phyloP scores from a whole-genome alignment of 2,797 vertebrate species.

The Myotis daubentonii region DNA sequence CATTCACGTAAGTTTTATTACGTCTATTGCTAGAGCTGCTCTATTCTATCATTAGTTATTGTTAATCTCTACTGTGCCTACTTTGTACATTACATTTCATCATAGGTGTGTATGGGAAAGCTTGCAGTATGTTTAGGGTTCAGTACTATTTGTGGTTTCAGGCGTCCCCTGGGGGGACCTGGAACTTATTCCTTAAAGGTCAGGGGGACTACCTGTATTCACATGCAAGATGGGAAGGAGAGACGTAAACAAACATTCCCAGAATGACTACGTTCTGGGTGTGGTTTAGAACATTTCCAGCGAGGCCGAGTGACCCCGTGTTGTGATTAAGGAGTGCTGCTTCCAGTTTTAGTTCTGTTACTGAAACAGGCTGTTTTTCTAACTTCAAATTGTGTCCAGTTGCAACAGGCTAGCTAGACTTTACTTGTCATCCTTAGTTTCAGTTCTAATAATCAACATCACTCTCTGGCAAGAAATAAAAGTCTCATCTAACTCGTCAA shows the following conservation, averaged over 20 bases:
- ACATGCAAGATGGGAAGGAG: neutral
- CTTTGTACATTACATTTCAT: neutral
- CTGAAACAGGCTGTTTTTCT: neutral
- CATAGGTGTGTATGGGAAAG: neutral
- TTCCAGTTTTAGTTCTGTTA: neutral
- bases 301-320: neutral
- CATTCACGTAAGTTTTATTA: neutral
- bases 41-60: neutral
- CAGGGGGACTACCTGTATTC: neutral
- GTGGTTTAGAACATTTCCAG: neutral
- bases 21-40: neutral
- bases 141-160: neutral
- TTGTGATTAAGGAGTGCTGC: neutral
- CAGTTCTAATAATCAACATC: conserved; percentile 24
- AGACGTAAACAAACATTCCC: neutral
- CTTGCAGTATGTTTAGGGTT: neutral
- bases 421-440: neutral
- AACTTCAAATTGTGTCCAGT: neutral
- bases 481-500: neutral
- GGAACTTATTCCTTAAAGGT: neutral
- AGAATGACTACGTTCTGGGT: neutral
- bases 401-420: neutral
- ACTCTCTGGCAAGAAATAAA: neutral
- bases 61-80: neutral
- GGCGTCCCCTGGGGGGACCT: neutral